These are phyloP conservation scores for Lycia hirtaria DNA, from an alignment of 2,888 invertebrate species.

Conservation along the genomic window DNA sequence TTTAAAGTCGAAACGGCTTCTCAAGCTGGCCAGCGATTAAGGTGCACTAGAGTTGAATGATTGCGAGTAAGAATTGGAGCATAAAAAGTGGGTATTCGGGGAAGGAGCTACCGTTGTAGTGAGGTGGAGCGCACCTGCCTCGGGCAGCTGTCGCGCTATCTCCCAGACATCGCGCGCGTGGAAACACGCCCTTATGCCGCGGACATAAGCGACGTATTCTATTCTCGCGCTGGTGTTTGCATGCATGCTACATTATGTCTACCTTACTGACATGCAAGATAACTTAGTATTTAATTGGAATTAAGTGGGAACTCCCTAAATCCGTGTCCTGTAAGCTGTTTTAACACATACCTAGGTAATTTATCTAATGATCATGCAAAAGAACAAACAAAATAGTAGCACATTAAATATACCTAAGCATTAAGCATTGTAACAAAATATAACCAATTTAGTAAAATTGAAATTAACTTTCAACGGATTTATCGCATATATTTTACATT, in stretches of 20 bases:
- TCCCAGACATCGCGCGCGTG: constrained; percentile 60
- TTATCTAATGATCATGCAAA: too few relatives aligned
- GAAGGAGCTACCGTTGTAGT: constrained; percentile 39
- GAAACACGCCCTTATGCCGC: constrained; percentile 55
- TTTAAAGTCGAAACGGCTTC: constrained; percentile 29
- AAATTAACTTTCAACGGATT: too few relatives aligned
- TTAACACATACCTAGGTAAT: too few relatives aligned
- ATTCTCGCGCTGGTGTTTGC: too few relatives aligned
- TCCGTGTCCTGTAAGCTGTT: constrained; percentile 1
- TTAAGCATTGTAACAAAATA: too few relatives aligned
- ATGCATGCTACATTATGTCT: constrained; percentile 46
- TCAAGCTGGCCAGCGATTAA: constrained; percentile 28
- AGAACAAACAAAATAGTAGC: too few relatives aligned
- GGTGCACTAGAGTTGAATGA: constrained; percentile 30
- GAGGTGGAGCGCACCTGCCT: constrained; percentile 66
- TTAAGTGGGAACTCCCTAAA: constrained; percentile 13
- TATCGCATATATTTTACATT: too few relatives aligned
- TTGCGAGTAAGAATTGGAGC: constrained; percentile 30
- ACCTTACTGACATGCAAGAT: constrained; percentile 46
- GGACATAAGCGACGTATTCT: constrained; percentile 42
- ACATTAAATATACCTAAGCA: too few relatives aligned
- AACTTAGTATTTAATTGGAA: too few relatives aligned
- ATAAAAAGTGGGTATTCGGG: constrained; percentile 34
- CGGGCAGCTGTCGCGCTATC: constrained; percentile 71
- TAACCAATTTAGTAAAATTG: too few relatives aligned